Conservation (phyloP, 2,888 invertebrate species). For the Leptinotarsa tumamoca region DNA sequence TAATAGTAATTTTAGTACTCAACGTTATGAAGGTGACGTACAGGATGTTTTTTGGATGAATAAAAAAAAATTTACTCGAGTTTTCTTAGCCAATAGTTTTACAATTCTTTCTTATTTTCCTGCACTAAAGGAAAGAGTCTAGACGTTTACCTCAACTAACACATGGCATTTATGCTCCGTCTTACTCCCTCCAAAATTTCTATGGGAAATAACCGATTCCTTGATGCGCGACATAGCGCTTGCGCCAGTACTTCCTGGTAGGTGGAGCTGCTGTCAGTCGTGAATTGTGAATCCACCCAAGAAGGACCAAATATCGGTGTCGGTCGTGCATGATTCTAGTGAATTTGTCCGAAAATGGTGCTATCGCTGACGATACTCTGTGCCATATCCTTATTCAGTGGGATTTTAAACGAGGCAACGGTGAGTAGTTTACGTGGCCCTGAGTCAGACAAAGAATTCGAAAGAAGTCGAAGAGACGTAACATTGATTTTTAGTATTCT, state of each 20-base stretch:
- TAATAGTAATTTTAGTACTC: no score
- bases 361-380: constrained; percentile 73
- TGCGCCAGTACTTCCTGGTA: constrained; percentile 59
- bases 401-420: constrained; percentile 71
- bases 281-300: constrained; percentile 62
- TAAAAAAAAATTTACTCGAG: neutral
- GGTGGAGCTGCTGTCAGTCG: constrained; percentile 64
- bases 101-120: neutral
- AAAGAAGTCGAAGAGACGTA: constrained; percentile 28
- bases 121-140: constrained; percentile 8
- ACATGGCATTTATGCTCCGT: constrained; percentile 34
- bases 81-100: neutral
- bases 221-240: constrained; percentile 78
- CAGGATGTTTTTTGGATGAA: neutral
- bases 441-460: neutral
- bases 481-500: constrained; percentile 58
- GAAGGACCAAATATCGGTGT: constrained; percentile 58
- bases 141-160: constrained; percentile 36
- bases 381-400: constrained; percentile 73
- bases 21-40: no score
- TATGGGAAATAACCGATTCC: constrained; percentile 42
- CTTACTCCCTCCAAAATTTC: constrained; percentile 34
- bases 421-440: constrained; percentile 62
- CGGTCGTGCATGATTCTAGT: constrained; percentile 58
- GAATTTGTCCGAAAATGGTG: constrained; percentile 68